Evolutionary conservation across 2,888 invertebrate genomes (phyloP).

Genomic region (Drosophila koepferae): DNA sequence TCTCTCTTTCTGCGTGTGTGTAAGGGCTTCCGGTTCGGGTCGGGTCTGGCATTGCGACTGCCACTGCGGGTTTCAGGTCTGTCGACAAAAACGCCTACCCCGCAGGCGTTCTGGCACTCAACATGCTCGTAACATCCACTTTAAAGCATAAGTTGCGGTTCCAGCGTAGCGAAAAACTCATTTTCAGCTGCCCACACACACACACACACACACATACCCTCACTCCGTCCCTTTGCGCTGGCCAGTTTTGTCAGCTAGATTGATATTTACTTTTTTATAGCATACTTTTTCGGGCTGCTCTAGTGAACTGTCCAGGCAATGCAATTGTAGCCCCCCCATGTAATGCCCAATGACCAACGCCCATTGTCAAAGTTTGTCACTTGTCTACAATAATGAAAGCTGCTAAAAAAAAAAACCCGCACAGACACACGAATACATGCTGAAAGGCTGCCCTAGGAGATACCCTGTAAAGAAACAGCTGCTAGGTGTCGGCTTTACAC

Average conservation of each 20-base stretch:
- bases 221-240: not conserved
- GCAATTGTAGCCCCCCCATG: conserved; percentile 22
- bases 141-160: conserved; percentile 82
- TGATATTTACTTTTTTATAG: conserved; percentile 70
- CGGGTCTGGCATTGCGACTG: conserved; percentile 26
- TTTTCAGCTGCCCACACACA: conserved; percentile 38
- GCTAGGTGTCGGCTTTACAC: not conserved
- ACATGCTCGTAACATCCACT: conserved; percentile 71
- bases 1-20: conserved; percentile 12
- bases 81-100: conserved; percentile 28
- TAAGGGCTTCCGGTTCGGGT: conserved; percentile 57
- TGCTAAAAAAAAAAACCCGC: conserved; percentile 1
- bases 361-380: conserved; percentile 41
- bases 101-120: conserved; percentile 40
- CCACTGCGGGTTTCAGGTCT: conserved; percentile 19
- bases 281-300: conserved; percentile 47
- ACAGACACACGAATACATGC: not conserved
- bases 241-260: conserved; percentile 51
- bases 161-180: conserved; percentile 74
- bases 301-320: conserved; percentile 14
- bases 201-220: not conserved
- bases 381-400: conserved; percentile 43
- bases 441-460: not conserved
- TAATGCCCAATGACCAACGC: not conserved
- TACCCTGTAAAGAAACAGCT: conserved; percentile 13